Conservation (phyloP, 2,888 invertebrate species). For the Cerceris ruficornis region DNA sequence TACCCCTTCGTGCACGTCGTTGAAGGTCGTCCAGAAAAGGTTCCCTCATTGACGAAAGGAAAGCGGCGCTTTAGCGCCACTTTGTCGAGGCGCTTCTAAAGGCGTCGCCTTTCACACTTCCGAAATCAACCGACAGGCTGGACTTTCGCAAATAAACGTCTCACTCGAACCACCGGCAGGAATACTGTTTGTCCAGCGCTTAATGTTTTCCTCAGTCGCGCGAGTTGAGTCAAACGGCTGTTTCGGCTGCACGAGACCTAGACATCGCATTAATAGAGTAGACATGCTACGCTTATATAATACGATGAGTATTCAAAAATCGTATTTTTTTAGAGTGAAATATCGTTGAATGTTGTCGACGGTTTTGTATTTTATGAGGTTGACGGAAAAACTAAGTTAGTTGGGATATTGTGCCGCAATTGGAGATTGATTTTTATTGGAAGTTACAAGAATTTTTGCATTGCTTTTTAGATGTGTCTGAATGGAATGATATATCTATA, state of each 20-base stretch:
- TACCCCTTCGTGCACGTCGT: constrained; percentile 16
- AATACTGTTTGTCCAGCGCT: constrained; percentile 43
- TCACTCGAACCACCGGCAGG: constrained; percentile 18
- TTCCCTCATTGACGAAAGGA: constrained; percentile 22
- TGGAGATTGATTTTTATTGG: too few species aligned
- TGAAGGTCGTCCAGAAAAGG: constrained; percentile 23
- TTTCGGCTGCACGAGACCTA: not conserved
- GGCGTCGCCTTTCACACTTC: constrained; percentile 37
- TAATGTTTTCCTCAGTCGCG: constrained; percentile 34
- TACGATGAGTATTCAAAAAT: not conserved
- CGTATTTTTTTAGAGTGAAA: not conserved
- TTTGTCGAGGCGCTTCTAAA: constrained; percentile 30
- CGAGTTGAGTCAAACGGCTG: not conserved
- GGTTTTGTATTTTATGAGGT: too few species aligned
- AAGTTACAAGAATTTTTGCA: too few species aligned
- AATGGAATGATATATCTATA: too few species aligned
- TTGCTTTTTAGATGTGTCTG: too few species aligned
- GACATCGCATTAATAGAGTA: not conserved
- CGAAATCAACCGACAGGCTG: constrained; percentile 39
- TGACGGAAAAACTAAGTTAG: too few species aligned
- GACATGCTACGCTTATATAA: not conserved
- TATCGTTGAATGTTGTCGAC: too few species aligned
- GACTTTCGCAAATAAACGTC: constrained; percentile 37
- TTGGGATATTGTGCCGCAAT: too few species aligned
- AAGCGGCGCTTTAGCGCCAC: constrained; percentile 34